Base-by-base conservation (phyloP, 2,113 vertebrate genomes). In the Furnarius figulus region DNA sequence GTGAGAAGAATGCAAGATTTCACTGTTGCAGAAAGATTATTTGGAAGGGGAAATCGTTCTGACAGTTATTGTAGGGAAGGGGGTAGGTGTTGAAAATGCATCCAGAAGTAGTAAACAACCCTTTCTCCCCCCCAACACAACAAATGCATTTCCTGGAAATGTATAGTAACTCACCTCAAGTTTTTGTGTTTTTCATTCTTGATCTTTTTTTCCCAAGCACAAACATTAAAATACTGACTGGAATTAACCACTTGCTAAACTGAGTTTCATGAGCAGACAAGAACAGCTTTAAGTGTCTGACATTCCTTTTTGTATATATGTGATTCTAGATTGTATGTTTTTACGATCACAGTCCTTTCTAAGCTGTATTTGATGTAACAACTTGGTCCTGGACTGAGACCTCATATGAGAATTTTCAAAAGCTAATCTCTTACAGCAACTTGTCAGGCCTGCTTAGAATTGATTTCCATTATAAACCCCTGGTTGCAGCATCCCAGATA, bases 381-480 rank as follows among this genome's bases (percentile, higher is more conserved):
- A 72, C 79, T 84, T 86, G 70, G 76, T 95, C 61, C 61, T 94
- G 66, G 62, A 49, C 56, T 85, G 92, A 90, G 56, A 65, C 44
- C 61, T 84, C 49, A 12, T 46, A 67, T n/a, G 68, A 90, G 94
- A 95, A 90, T 53, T 96, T 96, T 21, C 27, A 85, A 82, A 92
- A 86, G 47, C 72, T 81, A 58, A 31, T 40, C n/a, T 89, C 70
- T 72, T 78, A 63, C 28, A 71, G 72, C 10, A 5, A 93, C 95
- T 89, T 93, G 76, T 92, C 92, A 73, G 75, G 76, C 80, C 80
- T 58, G 10, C 70, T 97, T 89, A 75, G 83, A 53, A 93, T 94
- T 94, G 73, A 93, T 96, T 95, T 94, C 86, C 44, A 46, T 92
- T 81, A 75, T 78, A 87, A 96, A 92, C 42, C n/a, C 39, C 28